Conservation (phyloP, 2,113 vertebrate species). For the Poeciliopsis turrubarensis region DNA sequence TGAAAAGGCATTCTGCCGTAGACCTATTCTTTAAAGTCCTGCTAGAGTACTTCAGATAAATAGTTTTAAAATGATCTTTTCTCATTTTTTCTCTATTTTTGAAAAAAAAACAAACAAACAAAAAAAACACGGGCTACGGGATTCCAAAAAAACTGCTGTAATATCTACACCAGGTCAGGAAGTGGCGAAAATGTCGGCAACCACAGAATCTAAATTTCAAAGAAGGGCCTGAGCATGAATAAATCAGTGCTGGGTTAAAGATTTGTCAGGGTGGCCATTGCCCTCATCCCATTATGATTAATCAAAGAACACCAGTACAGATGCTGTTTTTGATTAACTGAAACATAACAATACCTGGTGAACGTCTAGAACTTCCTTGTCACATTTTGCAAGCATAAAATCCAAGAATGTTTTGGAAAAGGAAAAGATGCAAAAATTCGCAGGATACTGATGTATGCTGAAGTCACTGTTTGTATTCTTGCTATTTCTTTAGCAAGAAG, state of each 20-base stretch:
- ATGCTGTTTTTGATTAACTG: slow-evolving; percentile 1
- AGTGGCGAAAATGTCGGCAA: neutral
- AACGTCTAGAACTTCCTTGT: slow-evolving; percentile 54
- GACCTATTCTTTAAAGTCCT: neutral
- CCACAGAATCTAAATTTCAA: neutral
- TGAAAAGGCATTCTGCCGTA: neutral
- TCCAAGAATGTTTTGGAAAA: slow-evolving; percentile 29
- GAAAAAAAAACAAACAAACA: too few species aligned
- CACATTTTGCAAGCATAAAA: slow-evolving; percentile 25
- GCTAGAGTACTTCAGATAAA: neutral
- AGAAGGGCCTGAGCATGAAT: neutral
- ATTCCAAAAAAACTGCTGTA: neutral
- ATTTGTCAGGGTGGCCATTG: neutral
- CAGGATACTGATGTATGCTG: slow-evolving; percentile 24
- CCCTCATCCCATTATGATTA: neutral
- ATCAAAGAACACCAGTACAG: neutral
- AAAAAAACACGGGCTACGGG: too few species aligned
- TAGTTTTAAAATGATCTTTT: neutral
- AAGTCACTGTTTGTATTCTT: slow-evolving; percentile 39
- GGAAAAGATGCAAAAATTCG: slow-evolving; percentile 49
- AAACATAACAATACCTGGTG: slow-evolving; percentile 5
- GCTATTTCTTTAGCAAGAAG: slow-evolving; percentile 67
- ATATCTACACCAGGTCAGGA: neutral
- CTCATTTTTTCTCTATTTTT: neutral
- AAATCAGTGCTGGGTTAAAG: neutral